These are phyloP conservation scores for Heliconius hortense DNA, from an alignment of 2,888 invertebrate species.

Conservation along the genomic window DNA sequence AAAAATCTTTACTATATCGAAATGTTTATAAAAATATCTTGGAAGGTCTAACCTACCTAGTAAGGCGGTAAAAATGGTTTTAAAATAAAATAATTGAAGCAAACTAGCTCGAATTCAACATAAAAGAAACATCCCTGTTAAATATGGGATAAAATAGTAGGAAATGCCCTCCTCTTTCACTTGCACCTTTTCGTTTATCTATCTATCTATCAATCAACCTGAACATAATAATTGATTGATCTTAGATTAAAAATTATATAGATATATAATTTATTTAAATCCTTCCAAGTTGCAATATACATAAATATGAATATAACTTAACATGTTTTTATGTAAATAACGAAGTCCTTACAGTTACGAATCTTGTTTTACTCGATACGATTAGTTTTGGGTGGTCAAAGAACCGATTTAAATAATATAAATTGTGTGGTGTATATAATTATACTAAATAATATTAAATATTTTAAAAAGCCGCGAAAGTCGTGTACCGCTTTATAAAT, in stretches of 20 bases:
- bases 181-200: no score
- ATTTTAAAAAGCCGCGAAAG: not conserved
- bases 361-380: constrained; percentile 20
- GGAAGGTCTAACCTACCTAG: not conserved
- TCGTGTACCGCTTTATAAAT: not conserved
- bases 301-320: not conserved
- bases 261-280: not conserved
- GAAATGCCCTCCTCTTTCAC: no score
- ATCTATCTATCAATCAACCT: no score
- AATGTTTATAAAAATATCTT: not conserved
- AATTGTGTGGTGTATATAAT: not conserved
- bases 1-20: not conserved
- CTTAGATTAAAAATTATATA: not conserved
- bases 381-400: constrained; percentile 26
- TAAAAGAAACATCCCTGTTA: no score
- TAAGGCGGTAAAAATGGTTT: not conserved
- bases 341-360: constrained; percentile 33
- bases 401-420: constrained; percentile 18
- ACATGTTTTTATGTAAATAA: constrained; percentile 36
- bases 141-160: no score
- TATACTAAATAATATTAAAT: not conserved
- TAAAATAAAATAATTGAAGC: not conserved
- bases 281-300: not conserved
- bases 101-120: no score
- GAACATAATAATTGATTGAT: not conserved